These are phyloP conservation scores for Asbolus verrucosus DNA, from an alignment of 1,140 invertebrate genomes.

Conservation along the genomic window DNA sequence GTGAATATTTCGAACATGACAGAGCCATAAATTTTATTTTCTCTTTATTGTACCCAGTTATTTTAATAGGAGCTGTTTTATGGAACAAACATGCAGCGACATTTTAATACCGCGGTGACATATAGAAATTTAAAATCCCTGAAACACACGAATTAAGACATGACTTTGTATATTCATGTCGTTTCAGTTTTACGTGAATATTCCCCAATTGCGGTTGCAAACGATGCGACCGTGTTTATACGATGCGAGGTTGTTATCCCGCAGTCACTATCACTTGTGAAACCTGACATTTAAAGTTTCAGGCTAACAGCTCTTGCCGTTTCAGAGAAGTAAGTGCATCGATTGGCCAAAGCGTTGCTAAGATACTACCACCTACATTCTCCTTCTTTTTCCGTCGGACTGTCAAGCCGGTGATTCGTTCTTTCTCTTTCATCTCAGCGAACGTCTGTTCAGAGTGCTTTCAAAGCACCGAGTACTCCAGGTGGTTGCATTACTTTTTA, in stretches of 20 bases:
- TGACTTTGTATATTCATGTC: no score
- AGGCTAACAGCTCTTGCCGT: background rate
- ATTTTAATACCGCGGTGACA: no score
- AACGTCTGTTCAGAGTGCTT: slow-evolving; percentile 1
- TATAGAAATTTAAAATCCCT: no score
- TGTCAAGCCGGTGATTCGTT: background rate
- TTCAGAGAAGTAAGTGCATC: slow-evolving; percentile 8
- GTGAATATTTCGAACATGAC: no score
- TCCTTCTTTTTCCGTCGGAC: background rate
- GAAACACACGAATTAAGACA: no score
- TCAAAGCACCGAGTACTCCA: slow-evolving; percentile 3
- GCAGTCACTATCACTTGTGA: slow-evolving; percentile 5
- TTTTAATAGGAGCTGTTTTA: no score
- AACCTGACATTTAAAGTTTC: slow-evolving; percentile 3
- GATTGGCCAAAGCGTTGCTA: slow-evolving; percentile 6
- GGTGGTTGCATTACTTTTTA: slow-evolving; percentile 6
- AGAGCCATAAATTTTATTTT: no score
- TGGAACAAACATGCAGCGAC: no score
- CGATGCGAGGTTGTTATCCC: background rate
- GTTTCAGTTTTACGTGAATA: no score
- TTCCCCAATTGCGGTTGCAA: no score
- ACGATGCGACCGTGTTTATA: no score
- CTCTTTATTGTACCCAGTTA: no score
- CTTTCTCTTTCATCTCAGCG: background rate
- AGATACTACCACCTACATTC: slow-evolving; percentile 7